These are phyloP conservation scores for Amyelois transitella DNA, from an alignment of 1,140 invertebrate species.

Conservation along the genomic window DNA sequence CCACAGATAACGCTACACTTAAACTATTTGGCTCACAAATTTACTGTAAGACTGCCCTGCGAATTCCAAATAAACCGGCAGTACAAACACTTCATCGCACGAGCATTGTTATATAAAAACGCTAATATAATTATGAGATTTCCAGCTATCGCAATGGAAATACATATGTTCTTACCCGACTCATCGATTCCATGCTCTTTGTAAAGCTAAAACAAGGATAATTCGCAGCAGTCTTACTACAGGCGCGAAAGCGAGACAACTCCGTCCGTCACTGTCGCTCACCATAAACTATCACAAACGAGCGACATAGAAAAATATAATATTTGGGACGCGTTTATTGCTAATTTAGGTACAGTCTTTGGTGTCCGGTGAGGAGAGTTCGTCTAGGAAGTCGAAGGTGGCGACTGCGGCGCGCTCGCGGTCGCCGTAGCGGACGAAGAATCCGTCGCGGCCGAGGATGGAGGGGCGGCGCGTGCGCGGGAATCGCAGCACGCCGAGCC, in stretches of 20 bases:
- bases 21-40: slow-evolving; percentile 27
- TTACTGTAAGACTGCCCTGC: slow-evolving; percentile 11
- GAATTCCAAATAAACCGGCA: too few species aligned
- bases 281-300: slow-evolving; percentile 39
- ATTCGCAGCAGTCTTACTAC: background rate
- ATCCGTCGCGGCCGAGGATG: slow-evolving; percentile 83
- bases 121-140: background rate
- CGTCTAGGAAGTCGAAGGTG: slow-evolving; percentile 86
- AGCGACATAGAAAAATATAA: slow-evolving; percentile 61
- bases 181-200: too few species aligned
- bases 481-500: slow-evolving; percentile 64
- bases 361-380: slow-evolving; percentile 76
- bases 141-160: background rate
- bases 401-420: slow-evolving; percentile 85
- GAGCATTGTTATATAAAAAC: too few species aligned
- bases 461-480: slow-evolving; percentile 75
- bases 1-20: slow-evolving; percentile 36
- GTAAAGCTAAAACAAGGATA: too few species aligned
- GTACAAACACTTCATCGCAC: background rate
- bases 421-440: slow-evolving; percentile 85
- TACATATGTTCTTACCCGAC: background rate
- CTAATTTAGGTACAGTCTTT: slow-evolving; percentile 52
- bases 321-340: slow-evolving; percentile 32
- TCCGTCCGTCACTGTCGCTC: slow-evolving; percentile 13
- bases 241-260: slow-evolving; percentile 26